Conservation (phyloP, 2,888 invertebrate species). For the Melinaea marsaeus region DNA sequence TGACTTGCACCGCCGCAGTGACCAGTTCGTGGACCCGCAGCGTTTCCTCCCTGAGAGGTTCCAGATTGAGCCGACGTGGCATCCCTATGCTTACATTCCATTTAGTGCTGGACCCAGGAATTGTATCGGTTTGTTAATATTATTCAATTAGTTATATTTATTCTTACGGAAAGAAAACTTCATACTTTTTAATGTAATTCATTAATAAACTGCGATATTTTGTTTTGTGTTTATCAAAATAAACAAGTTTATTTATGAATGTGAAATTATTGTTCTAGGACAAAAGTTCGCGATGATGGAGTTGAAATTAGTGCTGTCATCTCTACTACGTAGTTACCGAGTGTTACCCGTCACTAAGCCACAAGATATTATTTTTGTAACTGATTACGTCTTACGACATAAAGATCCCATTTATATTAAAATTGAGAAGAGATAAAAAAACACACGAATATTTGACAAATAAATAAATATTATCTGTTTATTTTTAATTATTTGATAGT, state of each 20-base stretch:
- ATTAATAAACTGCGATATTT: background rate
- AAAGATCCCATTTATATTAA: conserved; percentile 50
- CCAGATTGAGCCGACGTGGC: conserved; percentile 54
- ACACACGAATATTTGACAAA: too few species aligned
- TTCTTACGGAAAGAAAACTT: too few species aligned
- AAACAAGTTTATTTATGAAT: too few species aligned
- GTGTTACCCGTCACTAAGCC: conserved; percentile 66
- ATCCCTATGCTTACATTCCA: conserved; percentile 61
- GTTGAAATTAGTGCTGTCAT: conserved; percentile 71
- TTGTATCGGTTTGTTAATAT: conserved; percentile 74
- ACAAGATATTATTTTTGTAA: conserved; percentile 47
- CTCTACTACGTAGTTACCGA: conserved; percentile 63
- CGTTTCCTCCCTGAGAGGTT: conserved; percentile 72
- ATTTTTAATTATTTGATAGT: too few species aligned
- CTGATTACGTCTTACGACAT: conserved; percentile 55
- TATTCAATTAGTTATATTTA: background rate
- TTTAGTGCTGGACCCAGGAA: conserved; percentile 82
- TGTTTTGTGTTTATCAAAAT: background rate
- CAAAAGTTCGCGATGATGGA: conserved; percentile 78
- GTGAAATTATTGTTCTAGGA: conserved; percentile 53
- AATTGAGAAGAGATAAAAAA: conserved; percentile 36
- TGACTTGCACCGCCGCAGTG: conserved; percentile 59
- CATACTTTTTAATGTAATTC: too few species aligned
- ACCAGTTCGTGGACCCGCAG: conserved; percentile 68
- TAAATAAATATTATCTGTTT: too few species aligned